These are phyloP conservation scores for Trachemys scripta DNA, from an alignment of 2,113 vertebrate species.

Conservation along the genomic window DNA sequence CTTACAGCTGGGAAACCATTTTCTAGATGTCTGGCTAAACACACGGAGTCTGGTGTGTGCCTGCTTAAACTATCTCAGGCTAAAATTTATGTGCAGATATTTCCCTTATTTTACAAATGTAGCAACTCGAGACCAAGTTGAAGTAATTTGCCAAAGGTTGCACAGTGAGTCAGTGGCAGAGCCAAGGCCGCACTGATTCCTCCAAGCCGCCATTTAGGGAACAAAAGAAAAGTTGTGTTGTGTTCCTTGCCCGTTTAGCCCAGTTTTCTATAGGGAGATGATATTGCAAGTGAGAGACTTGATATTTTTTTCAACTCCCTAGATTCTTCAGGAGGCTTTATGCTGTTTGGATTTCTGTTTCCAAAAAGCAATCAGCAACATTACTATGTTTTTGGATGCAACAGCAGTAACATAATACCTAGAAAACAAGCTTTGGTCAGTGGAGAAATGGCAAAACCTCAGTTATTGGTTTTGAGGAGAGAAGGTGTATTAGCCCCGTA, in stretches of 20 bases:
- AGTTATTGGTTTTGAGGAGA: neutral
- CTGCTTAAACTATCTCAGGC: neutral
- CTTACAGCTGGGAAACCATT: neutral
- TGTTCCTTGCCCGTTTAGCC: neutral
- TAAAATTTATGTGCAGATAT: neutral
- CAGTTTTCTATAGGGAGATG: neutral
- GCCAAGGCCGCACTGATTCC: neutral
- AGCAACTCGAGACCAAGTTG: neutral
- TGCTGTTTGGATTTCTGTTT: neutral
- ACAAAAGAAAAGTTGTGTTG: neutral
- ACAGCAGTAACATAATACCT: accelerated
- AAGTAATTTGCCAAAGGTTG: neutral
- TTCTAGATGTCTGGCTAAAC: neutral
- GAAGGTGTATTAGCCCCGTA: neutral
- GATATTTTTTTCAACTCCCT: neutral
- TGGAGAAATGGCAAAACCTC: neutral
- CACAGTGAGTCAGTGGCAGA: neutral
- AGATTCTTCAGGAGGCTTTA: neutral
- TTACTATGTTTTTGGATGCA: neutral
- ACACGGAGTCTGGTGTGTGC: neutral
- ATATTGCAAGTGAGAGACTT: neutral
- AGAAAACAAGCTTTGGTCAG: accelerated
- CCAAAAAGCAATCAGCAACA: neutral
- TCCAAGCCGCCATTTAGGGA: neutral
- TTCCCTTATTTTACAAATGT: neutral